Evolutionary conservation across 2,113 vertebrate species (phyloP).

Genomic region (Ploceus nigricollis): DNA sequence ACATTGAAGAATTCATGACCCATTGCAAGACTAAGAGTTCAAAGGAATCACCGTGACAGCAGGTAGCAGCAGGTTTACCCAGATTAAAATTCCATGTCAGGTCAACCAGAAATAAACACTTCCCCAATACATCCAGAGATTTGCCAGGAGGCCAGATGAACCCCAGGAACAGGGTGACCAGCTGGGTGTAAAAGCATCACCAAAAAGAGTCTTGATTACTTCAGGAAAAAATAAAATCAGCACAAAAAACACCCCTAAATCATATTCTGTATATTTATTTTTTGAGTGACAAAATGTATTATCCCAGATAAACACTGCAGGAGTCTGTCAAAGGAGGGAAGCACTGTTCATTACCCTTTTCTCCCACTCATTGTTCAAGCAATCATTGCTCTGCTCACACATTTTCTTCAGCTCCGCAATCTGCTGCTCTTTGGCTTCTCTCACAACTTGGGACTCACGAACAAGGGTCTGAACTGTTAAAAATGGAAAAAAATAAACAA

Average conservation of each 20-base stretch:
- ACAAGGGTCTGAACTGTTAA: slow-evolving; percentile 89
- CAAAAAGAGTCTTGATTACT: not conserved
- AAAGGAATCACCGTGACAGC: slow-evolving; percentile 6
- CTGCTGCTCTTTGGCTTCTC: slow-evolving; percentile 91
- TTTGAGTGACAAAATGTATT: not conserved
- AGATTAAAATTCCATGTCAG: slow-evolving; percentile 54
- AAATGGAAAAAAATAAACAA: slow-evolving; percentile 43
- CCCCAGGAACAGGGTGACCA: not conserved
- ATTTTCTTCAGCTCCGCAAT: slow-evolving; percentile 91
- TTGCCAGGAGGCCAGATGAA: not conserved
- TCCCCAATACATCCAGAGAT: not conserved
- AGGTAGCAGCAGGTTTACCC: slow-evolving; percentile 41
- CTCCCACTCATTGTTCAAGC: slow-evolving; percentile 90
- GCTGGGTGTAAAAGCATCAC: not conserved
- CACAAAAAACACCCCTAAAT: not conserved
- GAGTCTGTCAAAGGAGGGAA: not conserved
- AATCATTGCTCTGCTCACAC: slow-evolving; percentile 85
- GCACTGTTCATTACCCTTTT: slow-evolving; percentile 80
- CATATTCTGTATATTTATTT: not conserved
- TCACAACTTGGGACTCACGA: slow-evolving; percentile 87
- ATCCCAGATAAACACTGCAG: not conserved
- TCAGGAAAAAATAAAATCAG: not conserved
- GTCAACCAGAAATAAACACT: slow-evolving; percentile 27
- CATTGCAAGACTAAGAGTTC: not conserved
- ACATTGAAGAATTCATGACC: not conserved